These are phyloP conservation scores for Naja naja DNA, from an alignment of 2,113 vertebrate species.

Conservation along the genomic window DNA sequence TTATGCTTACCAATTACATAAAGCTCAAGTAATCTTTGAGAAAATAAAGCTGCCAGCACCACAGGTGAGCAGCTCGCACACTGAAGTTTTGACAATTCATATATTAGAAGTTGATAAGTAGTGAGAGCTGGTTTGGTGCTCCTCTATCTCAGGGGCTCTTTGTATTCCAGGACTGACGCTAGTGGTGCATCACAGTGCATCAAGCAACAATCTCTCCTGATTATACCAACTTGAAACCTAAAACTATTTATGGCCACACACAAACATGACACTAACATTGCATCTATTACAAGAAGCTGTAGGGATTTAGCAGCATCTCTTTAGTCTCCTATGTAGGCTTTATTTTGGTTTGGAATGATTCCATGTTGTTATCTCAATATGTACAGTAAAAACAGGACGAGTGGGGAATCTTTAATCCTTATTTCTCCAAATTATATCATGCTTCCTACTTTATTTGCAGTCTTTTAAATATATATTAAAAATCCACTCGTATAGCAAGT, in stretches of 20 bases:
- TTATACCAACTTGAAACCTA: slow-evolving; percentile 65
- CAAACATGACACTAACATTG: slow-evolving; percentile 66
- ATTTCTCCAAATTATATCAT: slow-evolving; percentile 76
- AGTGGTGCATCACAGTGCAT: slow-evolving; percentile 62
- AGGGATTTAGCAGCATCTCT: slow-evolving; percentile 67
- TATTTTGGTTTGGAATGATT: slow-evolving; percentile 74
- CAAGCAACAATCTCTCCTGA: slow-evolving; percentile 70
- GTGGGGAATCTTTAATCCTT: slow-evolving; percentile 74
- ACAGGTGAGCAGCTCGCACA: slow-evolving; percentile 35
- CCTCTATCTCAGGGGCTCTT: slow-evolving; percentile 38
- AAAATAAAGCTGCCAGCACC: slow-evolving; percentile 18
- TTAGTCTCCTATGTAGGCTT: slow-evolving; percentile 64
- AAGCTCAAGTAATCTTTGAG: slow-evolving; percentile 40
- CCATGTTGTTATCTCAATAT: slow-evolving; percentile 68
- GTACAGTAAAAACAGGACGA: slow-evolving; percentile 71
- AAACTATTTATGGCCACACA: slow-evolving; percentile 68
- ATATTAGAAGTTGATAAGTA: slow-evolving; percentile 55
- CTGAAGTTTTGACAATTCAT: slow-evolving; percentile 49
- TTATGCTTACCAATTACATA: slow-evolving; percentile 22
- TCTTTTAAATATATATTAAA: slow-evolving; percentile 40
- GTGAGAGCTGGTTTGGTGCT: neutral
- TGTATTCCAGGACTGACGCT: slow-evolving; percentile 60
- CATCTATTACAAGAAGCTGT: slow-evolving; percentile 67
- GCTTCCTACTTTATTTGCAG: slow-evolving; percentile 64
- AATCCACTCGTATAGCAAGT: slow-evolving; percentile 33